Percentiles rank a stretch among this genome's conserved stretches.
phyloP scores from a whole-genome alignment of 1,140 invertebrate genomes.

The Lycorma delicatula region DNA sequence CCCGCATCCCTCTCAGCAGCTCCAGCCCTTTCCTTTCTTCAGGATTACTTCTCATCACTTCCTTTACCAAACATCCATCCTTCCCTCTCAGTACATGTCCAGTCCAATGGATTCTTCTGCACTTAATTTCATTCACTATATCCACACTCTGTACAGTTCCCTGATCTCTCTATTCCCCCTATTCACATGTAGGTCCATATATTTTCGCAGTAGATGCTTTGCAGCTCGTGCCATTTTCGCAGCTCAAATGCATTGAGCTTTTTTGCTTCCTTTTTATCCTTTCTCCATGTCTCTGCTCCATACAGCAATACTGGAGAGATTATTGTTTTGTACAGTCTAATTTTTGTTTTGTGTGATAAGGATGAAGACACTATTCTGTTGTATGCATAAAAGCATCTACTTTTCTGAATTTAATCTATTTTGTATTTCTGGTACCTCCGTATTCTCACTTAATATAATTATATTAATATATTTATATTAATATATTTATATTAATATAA shows the following conservation, averaged over 20 bases:
- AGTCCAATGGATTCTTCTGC: too few species aligned
- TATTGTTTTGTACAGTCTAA: too few species aligned
- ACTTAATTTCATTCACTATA: neutral
- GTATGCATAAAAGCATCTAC: too few species aligned
- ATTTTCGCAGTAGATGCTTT: too few species aligned
- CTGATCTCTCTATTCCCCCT: neutral
- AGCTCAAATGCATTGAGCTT: neutral
- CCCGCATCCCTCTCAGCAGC: neutral
- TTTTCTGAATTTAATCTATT: neutral
- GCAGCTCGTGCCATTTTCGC: too few species aligned
- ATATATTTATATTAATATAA: too few species aligned
- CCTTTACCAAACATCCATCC: neutral
- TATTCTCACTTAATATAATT: neutral
- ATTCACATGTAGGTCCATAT: neutral
- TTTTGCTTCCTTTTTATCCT: neutral
- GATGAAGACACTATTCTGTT: neutral
- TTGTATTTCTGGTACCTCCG: neutral
- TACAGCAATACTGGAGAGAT: neutral
- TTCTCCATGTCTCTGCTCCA: neutral
- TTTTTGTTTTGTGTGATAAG: neutral
- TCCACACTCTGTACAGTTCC: neutral
- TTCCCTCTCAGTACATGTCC: neutral
- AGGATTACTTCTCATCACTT: neutral
- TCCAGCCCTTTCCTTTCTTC: neutral
- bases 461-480: too few species aligned